Evolutionary conservation across 2,888 invertebrate species (phyloP).

Genomic region (Ormia ochracea): DNA sequence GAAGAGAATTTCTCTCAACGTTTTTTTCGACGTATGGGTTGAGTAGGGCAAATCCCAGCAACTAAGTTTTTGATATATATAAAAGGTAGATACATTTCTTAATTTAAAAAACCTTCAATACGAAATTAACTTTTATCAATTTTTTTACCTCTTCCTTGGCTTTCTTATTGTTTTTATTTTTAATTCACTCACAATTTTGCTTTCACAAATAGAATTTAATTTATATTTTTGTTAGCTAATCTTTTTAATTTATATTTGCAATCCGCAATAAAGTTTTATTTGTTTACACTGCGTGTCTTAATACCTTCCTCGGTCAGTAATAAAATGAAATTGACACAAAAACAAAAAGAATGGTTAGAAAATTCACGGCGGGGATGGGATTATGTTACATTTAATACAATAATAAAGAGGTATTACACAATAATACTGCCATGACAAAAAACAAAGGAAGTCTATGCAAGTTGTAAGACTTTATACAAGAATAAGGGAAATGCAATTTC

Average conservation of each 20-base stretch:
- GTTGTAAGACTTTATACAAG: no score
- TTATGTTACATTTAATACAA: no score
- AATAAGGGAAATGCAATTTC: no score
- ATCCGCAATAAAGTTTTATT: no score
- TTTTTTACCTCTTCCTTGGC: constrained; percentile 10
- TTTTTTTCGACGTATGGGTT: no score
- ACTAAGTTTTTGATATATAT: no score
- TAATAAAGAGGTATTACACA: no score
- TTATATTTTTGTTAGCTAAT: background rate
- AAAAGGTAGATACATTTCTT: constrained; percentile 29
- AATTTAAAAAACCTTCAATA: background rate
- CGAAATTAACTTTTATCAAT: background rate
- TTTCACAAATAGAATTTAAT: background rate
- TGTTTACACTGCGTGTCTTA: background rate
- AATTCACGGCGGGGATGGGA: background rate
- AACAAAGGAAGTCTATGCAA: no score
- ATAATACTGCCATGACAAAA: no score
- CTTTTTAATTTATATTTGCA: no score
- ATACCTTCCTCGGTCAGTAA: constrained; percentile 7
- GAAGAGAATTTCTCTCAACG: no score
- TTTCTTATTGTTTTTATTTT: background rate
- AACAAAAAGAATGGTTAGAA: constrained; percentile 24
- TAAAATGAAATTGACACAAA: constrained; percentile 27
- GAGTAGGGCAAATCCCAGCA: no score
- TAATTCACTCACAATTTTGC: background rate